Base-by-base conservation (phyloP, 1,140 invertebrate genomes). In the Himalopsyche phryganea region DNA sequence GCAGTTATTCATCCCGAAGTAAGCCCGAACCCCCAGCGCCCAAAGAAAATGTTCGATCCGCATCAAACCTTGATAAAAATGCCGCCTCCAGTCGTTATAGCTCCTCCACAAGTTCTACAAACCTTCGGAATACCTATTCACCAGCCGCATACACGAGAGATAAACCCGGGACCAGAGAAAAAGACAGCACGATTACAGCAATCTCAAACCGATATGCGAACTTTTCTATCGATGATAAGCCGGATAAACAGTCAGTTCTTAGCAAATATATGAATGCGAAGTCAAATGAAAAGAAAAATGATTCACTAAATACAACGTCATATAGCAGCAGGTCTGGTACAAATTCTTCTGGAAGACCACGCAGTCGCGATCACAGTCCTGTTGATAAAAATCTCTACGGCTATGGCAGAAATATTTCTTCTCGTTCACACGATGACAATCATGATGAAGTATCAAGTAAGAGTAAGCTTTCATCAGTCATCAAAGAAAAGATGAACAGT, bases 301-400 rank as follows among this genome's bases (percentile, higher is more conserved):
- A n/a, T n/a, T n/a, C n/a, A n/a, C n/a, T n/a, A n/a, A n/a, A n/a
- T 35, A 33, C 20, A n/a, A 20, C 20, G 3, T 49, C 53, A 6
- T 32, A 38, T 1, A 54, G 58, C 20, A 63, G 13, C 23, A 59
- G 61, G 48, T 51, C 56, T 9, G 50, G 50, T 28, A 18, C 32
- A n/a, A 45, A 38, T 17, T 10, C 46, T n/a, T 17, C 23, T 1
- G 9, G 11, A 6, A 73, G 73, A 71, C 69, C 75, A 19, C 72
- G 71, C 66, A 72, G 66, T 58, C 67, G 69, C 68, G 74, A 75
- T 63, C 57, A 66, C 42, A 75, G 68, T 61, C 68, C 73, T 52
- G 62, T 62, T 48, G 71, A 76, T 65, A 61, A 61, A 52, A 59
- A 20, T 49, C 42, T 35, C 14, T 61, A 61, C 23, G 33, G 35